These are phyloP conservation scores for Rostratula benghalensis DNA, from an alignment of 2,113 vertebrate species.

Conservation along the genomic window DNA sequence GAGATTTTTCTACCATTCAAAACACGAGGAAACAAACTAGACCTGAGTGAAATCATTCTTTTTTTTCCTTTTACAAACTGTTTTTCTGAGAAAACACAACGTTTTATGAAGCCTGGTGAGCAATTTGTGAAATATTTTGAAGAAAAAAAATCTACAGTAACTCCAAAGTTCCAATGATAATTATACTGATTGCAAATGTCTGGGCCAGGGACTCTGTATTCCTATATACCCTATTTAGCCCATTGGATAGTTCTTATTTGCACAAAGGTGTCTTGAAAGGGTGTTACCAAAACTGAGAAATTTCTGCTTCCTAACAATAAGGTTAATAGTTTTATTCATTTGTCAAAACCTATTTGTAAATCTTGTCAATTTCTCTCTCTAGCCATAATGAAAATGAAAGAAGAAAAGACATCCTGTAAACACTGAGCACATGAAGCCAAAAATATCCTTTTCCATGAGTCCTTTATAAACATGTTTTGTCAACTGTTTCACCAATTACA, in stretches of 20 bases:
- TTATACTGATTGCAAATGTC: background rate
- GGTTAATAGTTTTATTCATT: background rate
- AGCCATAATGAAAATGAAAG: background rate
- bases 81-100: conserved; percentile 29
- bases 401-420: background rate
- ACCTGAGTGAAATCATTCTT: conserved; percentile 61
- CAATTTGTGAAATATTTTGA: conserved; percentile 49
- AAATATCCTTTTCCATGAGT: background rate
- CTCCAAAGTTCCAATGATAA: background rate
- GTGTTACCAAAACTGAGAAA: background rate
- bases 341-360: background rate
- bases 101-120: conserved; percentile 38
- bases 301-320: background rate
- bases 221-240: background rate
- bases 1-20: conserved; percentile 60
- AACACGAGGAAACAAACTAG: conserved; percentile 61
- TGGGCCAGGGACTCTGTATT: background rate
- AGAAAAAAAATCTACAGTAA: conserved; percentile 39
- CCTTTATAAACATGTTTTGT: conserved; percentile 14
- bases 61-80: conserved; percentile 33
- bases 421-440: background rate
- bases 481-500: conserved; percentile 29
- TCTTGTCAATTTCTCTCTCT: background rate
- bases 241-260: background rate
- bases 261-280: background rate